phyloP scores from a whole-genome alignment of 2,113 vertebrate genomes.

The Zosterops borbonicus region DNA sequence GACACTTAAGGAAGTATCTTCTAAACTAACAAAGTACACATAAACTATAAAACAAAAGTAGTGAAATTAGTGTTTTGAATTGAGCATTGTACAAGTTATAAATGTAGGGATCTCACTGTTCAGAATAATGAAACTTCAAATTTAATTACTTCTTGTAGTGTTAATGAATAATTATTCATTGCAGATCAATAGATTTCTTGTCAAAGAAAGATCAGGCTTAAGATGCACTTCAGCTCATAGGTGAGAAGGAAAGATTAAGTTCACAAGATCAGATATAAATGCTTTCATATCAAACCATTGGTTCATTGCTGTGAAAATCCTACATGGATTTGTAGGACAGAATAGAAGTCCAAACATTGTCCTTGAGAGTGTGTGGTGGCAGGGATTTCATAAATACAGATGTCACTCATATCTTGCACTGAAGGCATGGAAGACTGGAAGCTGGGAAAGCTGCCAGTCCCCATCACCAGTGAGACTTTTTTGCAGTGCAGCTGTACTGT shows the following conservation, averaged over 20 bases:
- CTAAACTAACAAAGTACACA: background rate
- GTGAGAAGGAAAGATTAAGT: background rate
- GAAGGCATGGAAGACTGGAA: background rate
- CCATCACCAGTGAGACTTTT: background rate
- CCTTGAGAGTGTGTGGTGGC: background rate
- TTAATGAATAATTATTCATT: background rate
- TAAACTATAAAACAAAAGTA: background rate
- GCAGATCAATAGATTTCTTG: background rate
- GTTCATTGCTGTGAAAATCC: background rate
- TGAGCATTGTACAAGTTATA: background rate
- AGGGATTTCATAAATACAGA: background rate
- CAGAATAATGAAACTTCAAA: background rate
- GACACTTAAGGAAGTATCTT: background rate
- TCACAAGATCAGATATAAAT: background rate
- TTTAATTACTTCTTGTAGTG: background rate
- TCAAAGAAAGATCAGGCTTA: background rate
- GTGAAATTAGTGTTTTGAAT: background rate
- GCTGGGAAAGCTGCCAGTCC: background rate
- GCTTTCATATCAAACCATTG: background rate
- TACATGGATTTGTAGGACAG: background rate
- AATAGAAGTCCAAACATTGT: background rate
- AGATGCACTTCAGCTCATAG: background rate
- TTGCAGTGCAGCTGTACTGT: background rate
- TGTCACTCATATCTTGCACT: background rate
- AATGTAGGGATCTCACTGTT: background rate